A percentile compares a stretch with the other conserved stretches of the same genome.
Conservation (phyloP, 2,113 vertebrate genomes). For the Lates calcarifer region DNA sequence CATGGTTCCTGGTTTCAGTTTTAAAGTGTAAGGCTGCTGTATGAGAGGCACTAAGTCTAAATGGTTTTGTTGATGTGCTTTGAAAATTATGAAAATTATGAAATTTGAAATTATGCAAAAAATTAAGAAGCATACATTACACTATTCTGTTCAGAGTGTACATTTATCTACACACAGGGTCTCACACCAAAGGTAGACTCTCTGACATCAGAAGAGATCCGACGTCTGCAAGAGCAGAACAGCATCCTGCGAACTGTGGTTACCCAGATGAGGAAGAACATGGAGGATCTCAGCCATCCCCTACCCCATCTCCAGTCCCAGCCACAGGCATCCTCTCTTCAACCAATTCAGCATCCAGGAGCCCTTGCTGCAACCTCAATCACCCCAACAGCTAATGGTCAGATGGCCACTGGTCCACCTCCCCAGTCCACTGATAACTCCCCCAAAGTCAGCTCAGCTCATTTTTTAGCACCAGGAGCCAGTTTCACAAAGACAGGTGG, state of each 20-base stretch:
- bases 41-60: too few relatives aligned
- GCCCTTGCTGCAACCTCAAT: not conserved
- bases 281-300: slow-evolving; percentile 86
- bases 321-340: slow-evolving; percentile 18
- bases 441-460: slow-evolving; percentile 6
- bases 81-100: too few relatives aligned
- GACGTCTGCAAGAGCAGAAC: slow-evolving; percentile 89
- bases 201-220: slow-evolving; percentile 81
- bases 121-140: not conserved
- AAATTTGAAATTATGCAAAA: not conserved
- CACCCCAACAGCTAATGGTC: slow-evolving; percentile 5
- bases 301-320: not conserved
- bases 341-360: not conserved
- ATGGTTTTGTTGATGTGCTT: too few relatives aligned
- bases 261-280: slow-evolving; percentile 91
- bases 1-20: too few relatives aligned
- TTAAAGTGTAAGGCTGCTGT: too few relatives aligned
- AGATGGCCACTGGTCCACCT: slow-evolving; percentile 6
- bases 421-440: slow-evolving; percentile 7
- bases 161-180: slow-evolving; percentile 42
- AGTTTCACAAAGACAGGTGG: too few relatives aligned
- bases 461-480: too few relatives aligned
- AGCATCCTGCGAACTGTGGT: slow-evolving; percentile 82
- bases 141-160: not conserved
- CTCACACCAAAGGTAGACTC: slow-evolving; percentile 28